Percentiles rank a stretch among this genome's conserved stretches.
Evolutionary conservation across 2,888 invertebrate genomes (phyloP).

Genomic region (Eupelmus urozonus): DNA sequence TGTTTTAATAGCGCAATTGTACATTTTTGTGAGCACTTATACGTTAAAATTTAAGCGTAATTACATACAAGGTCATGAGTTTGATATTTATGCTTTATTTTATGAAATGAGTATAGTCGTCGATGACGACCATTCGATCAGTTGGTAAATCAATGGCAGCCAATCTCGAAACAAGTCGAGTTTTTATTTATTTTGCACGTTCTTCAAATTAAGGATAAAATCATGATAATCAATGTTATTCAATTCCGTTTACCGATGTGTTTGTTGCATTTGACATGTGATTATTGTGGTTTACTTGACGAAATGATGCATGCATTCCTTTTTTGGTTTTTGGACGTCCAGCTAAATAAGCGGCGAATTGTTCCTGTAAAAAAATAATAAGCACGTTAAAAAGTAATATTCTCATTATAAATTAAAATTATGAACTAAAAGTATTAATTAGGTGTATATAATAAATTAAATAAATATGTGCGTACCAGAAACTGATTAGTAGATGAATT

Average conservation of each 20-base stretch:
- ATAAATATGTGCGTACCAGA: conserved; percentile 67
- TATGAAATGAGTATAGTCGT: neutral
- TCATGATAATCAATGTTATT: conserved; percentile 60
- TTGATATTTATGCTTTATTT: neutral
- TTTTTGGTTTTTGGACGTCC: conserved; percentile 81
- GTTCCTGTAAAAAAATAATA: conserved; percentile 78
- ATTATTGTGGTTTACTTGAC: conserved; percentile 77
- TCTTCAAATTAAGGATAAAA: neutral
- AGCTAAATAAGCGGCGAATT: conserved; percentile 82
- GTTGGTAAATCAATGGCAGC: neutral
- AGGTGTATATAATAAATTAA: neutral
- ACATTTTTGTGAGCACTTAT: too few relatives aligned
- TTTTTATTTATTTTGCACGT: neutral
- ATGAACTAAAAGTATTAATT: neutral
- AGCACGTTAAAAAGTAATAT: neutral
- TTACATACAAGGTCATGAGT: conserved; percentile 26
- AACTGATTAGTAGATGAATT: conserved; percentile 69
- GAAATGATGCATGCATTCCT: conserved; percentile 75
- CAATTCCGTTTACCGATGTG: conserved; percentile 71
- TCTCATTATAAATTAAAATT: too few relatives aligned
- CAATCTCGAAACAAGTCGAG: too few relatives aligned
- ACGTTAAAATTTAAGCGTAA: conserved; percentile 10
- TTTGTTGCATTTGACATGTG: conserved; percentile 65
- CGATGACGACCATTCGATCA: neutral
- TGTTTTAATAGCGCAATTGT: conserved; percentile 13